A percentile compares a stretch with the other conserved stretches of the same genome.
Conservation (phyloP, 2,888 invertebrate species). For the Melangyna quadrimaculata region DNA sequence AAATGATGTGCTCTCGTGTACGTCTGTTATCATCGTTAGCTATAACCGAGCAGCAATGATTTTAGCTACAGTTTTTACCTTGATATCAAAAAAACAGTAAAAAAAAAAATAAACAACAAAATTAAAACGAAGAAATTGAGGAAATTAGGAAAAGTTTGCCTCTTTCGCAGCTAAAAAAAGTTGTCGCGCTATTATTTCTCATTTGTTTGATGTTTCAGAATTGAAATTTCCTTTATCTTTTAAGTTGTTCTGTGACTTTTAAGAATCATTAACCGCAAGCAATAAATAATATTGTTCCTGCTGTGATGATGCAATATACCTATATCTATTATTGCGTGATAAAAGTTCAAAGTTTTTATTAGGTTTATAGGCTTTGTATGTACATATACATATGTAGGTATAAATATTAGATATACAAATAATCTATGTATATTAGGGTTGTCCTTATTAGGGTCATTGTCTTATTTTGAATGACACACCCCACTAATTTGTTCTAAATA, state of each 20-base stretch:
- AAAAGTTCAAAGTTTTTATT: not conserved
- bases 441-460: too few species aligned
- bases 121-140: not conserved
- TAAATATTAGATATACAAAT: too few species aligned
- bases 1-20: not conserved
- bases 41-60: not conserved
- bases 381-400: too few species aligned
- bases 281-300: slow-evolving; percentile 6
- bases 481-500: too few species aligned
- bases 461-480: too few species aligned
- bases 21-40: slow-evolving; percentile 34
- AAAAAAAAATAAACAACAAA: too few species aligned
- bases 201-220: slow-evolving; percentile 11
- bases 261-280: not conserved
- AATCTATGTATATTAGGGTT: too few species aligned
- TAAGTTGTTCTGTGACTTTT: slow-evolving; percentile 17
- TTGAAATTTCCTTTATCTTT: slow-evolving; percentile 21
- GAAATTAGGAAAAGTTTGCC: slow-evolving; percentile 10
- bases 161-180: not conserved
- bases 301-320: not conserved
- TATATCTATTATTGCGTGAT: not conserved
- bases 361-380: not conserved
- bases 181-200: slow-evolving; percentile 14
- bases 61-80: not conserved
- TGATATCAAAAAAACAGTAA: not conserved